Conservation (phyloP, 2,797 vertebrate species). For the Lepilemur septentrionalis region DNA sequence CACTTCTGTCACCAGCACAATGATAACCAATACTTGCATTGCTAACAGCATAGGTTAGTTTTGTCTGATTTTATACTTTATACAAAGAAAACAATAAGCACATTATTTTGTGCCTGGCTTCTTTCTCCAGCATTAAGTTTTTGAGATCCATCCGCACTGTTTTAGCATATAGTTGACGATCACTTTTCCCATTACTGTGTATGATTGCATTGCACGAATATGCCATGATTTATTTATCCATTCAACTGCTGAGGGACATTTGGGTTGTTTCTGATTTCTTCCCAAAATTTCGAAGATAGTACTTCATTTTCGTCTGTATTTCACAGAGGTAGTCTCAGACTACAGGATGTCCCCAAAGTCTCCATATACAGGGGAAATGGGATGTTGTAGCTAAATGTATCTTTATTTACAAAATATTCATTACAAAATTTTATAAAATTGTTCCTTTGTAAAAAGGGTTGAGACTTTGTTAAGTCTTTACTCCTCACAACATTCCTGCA, state of each 20-base stretch:
- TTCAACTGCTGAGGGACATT: background rate
- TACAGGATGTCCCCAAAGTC: too few relatives aligned
- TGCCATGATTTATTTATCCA: background rate
- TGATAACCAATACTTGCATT: background rate
- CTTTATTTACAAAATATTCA: too few relatives aligned
- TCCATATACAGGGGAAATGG: too few relatives aligned
- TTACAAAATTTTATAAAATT: too few relatives aligned
- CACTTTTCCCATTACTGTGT: background rate
- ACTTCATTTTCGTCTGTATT: background rate
- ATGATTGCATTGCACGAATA: background rate
- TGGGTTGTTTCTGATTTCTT: background rate
- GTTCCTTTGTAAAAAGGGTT: too few relatives aligned
- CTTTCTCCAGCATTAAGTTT: background rate
- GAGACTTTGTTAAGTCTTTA: background rate
- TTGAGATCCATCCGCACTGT: background rate
- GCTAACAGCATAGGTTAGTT: background rate
- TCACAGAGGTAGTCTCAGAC: background rate
- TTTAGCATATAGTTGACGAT: background rate
- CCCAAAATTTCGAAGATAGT: background rate
- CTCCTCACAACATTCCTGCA: background rate
- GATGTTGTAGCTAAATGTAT: too few relatives aligned
- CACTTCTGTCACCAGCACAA: background rate
- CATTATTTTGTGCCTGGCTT: background rate
- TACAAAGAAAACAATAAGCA: background rate
- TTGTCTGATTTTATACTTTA: background rate